Percentiles rank a stretch among this genome's conserved stretches.
Evolutionary conservation across 2,113 vertebrate genomes (phyloP).

Genomic region (Chaenogobius annularis): DNA sequence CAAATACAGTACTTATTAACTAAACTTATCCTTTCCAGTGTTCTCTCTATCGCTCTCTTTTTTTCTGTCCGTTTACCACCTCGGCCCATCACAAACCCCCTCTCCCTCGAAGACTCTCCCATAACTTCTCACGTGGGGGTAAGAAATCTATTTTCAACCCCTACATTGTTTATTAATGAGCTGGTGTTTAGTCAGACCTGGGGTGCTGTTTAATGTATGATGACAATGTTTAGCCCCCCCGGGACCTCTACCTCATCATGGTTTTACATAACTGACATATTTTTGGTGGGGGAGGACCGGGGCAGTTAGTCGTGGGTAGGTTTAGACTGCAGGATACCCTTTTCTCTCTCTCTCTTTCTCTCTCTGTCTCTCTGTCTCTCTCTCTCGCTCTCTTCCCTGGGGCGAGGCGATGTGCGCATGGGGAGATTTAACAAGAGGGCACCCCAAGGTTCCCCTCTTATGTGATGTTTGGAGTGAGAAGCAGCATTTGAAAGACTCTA

Average conservation of each 20-base stretch:
- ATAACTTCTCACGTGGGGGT: slow-evolving; percentile 29
- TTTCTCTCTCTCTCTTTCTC: neutral
- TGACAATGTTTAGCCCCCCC: slow-evolving; percentile 66
- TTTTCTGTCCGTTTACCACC: neutral
- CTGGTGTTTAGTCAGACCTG: slow-evolving; percentile 76
- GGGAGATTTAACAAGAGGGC: slow-evolving; percentile 67
- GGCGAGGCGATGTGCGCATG: slow-evolving; percentile 49
- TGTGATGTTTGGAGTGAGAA: slow-evolving; percentile 36
- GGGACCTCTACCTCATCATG: slow-evolving; percentile 63
- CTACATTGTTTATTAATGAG: slow-evolving; percentile 76
- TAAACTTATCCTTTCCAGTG: neutral
- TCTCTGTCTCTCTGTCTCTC: slow-evolving; percentile 6
- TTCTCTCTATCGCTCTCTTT: neutral
- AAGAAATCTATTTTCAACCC: slow-evolving; percentile 70
- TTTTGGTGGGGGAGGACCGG: slow-evolving; percentile 26
- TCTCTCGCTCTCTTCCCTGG: slow-evolving; percentile 17
- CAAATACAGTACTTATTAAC: too few species aligned
- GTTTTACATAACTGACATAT: slow-evolving; percentile 73
- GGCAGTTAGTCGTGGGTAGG: slow-evolving; percentile 28
- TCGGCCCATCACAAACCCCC: slow-evolving; percentile 21
- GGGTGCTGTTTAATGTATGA: slow-evolving; percentile 79
- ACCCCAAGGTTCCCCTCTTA: slow-evolving; percentile 40
- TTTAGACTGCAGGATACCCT: slow-evolving; percentile 42
- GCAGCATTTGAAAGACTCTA: slow-evolving; percentile 37
- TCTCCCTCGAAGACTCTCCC: slow-evolving; percentile 51